A percentile compares a stretch with the other conserved stretches of the same genome.
Conservation (phyloP, 2,797 vertebrate genomes). For the Pelobates cultripes region DNA sequence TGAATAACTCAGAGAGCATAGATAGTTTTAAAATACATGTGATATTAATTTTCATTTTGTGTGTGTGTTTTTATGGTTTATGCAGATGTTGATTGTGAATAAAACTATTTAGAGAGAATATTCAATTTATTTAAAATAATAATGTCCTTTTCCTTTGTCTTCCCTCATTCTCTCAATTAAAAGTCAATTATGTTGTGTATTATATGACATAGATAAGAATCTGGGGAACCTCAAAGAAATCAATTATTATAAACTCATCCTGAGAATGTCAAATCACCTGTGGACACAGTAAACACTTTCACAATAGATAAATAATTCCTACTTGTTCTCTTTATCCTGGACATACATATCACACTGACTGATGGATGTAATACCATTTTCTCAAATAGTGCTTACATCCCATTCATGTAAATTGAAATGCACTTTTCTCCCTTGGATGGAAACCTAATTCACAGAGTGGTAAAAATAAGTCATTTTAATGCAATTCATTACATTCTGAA, state of each 20-base stretch:
- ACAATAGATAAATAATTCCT: neutral
- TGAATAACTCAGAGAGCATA: no score
- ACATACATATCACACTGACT: neutral
- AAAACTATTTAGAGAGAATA: no score
- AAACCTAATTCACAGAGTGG: neutral
- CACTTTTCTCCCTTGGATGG: neutral
- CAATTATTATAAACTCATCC: neutral
- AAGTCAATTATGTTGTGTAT: neutral
- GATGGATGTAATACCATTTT: neutral
- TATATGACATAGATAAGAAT: neutral
- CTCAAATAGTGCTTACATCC: no score
- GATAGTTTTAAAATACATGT: no score
- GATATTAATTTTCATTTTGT: no score
- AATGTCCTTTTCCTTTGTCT: neutral
- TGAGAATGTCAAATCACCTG: neutral
- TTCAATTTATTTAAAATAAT: no score
- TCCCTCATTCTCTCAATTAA: neutral
- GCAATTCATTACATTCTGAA: neutral
- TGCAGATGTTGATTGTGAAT: no score
- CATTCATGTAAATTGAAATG: neutral
- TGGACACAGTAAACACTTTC: slow-evolving; percentile 1
- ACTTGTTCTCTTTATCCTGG: neutral
- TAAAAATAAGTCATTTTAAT: neutral
- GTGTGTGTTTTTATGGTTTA: no score
- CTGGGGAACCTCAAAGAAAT: neutral